These are phyloP conservation scores for Drosophila biarmipes DNA, from an alignment of 1,140 invertebrate genomes.

Conservation along the genomic window DNA sequence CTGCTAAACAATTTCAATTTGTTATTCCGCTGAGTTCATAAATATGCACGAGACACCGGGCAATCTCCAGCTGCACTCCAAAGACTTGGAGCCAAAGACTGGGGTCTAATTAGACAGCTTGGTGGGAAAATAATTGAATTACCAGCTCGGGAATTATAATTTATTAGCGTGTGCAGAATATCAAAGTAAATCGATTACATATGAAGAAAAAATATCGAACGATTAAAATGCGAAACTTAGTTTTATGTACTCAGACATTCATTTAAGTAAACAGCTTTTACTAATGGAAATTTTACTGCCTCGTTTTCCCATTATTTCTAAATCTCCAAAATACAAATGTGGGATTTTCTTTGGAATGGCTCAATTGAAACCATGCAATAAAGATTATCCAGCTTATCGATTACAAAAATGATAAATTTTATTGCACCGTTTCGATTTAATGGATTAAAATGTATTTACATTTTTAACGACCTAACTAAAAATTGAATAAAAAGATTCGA, in stretches of 20 bases:
- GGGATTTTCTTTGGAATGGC: neutral
- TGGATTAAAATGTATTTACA: neutral
- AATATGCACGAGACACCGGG: conserved; percentile 61
- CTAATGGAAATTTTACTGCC: neutral
- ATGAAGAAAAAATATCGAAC: neutral
- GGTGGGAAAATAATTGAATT: conserved; percentile 25
- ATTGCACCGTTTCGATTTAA: neutral
- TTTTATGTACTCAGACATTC: too few species aligned
- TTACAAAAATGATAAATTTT: neutral
- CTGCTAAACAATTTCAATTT: conserved; percentile 74
- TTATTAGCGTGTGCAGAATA: conserved; percentile 65
- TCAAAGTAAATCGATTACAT: conserved; percentile 61
- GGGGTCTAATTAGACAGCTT: conserved; percentile 62
- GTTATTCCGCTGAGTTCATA: conserved; percentile 62
- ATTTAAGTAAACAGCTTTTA: neutral
- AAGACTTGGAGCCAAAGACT: conserved; percentile 28
- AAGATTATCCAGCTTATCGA: neutral
- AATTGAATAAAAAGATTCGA: too few species aligned
- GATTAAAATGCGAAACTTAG: neutral
- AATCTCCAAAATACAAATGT: neutral
- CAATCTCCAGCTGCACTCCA: conserved; percentile 29
- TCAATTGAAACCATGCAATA: neutral
- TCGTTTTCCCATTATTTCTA: neutral
- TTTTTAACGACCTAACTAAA: neutral
- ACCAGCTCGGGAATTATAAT: conserved; percentile 55